Evolutionary conservation across 2,888 invertebrate species (phyloP), one percentile per base, ranked within the genome.

Genomic region (Ellobium chinense): DNA sequence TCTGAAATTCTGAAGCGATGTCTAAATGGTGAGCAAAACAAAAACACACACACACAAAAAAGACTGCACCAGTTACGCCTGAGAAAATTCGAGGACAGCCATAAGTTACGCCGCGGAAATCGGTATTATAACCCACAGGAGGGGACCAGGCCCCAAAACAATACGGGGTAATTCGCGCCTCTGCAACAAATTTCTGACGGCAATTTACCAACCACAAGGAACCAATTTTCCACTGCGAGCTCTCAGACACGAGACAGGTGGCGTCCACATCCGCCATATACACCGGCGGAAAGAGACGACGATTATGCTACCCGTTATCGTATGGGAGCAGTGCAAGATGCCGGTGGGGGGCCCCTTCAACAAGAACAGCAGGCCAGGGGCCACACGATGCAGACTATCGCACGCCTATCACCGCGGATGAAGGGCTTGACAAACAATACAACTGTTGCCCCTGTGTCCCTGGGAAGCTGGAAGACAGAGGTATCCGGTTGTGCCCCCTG

Each of bases 351-450:
- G 37, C 12, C 29, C n/a, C n/a, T n/a, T n/a, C n/a, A n/a, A 36
- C 58, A 56, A 58, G 14, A 36, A 60, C 21, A 37, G 36, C 24
- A 37, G 36, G n/a, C 58, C 36, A 3, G 58, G 4, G 60, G 36
- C 24, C 36, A 29, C 27, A 18, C 34, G 7, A 14, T 4, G 2
- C n/a, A 36, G 60, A 14, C 37, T 27, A 37, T 24, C 34, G 4
- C 18, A 46, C 9, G 46, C 46, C 46, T 46, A 46, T 46, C 46
- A 46, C 18, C 46, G 18, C n/a, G 18, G 46, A 46, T 46, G 46
- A 46, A 46, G 46, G 46, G 46, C 31, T 70, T 9, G 37, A 72
- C 37, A 72, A 72, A 72, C 72, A 72, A 58, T 36, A 24, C 60
- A 60, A 60, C 36, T 72, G 72, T 72, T 58, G 34, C 56, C 3